Conservation (phyloP, 2,113 vertebrate genomes). For the Ascaphus truei region DNA sequence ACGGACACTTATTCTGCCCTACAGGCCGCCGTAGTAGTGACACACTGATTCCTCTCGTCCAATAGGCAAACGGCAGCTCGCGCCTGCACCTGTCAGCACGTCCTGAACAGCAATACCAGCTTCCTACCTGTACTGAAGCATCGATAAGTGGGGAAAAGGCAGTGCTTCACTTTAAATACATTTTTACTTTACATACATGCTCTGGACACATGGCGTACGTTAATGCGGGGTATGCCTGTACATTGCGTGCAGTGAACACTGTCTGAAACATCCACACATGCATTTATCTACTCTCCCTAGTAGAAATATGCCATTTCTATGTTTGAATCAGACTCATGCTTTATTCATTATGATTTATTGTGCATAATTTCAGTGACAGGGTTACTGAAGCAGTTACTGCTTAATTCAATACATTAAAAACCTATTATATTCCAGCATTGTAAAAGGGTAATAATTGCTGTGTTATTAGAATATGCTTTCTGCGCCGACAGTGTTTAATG, state of each 20-base stretch:
- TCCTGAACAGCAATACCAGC: too few relatives aligned
- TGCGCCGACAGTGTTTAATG: not conserved
- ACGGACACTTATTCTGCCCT: too few relatives aligned
- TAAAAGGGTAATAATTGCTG: constrained; percentile 43
- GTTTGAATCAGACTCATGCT: constrained; percentile 26
- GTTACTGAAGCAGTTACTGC: constrained; percentile 39
- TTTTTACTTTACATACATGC: too few relatives aligned
- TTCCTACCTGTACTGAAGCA: too few relatives aligned
- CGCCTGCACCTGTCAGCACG: too few relatives aligned
- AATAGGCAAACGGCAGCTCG: too few relatives aligned
- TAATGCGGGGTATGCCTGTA: too few relatives aligned
- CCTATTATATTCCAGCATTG: constrained; percentile 40
- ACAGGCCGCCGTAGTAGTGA: too few relatives aligned
- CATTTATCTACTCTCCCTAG: not conserved
- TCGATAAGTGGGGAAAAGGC: too few relatives aligned
- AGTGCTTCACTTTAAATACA: too few relatives aligned
- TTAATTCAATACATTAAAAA: constrained; percentile 51
- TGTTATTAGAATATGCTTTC: constrained; percentile 40
- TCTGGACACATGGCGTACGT: too few relatives aligned
- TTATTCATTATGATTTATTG: constrained; percentile 36
- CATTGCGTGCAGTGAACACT: not conserved
- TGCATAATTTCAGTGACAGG: constrained; percentile 31
- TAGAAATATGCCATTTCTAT: constrained; percentile 25
- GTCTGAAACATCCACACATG: not conserved
- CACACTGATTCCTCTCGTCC: too few relatives aligned